These are phyloP conservation scores for Psophia crepitans DNA, from an alignment of 2,113 vertebrate genomes.

Conservation along the genomic window DNA sequence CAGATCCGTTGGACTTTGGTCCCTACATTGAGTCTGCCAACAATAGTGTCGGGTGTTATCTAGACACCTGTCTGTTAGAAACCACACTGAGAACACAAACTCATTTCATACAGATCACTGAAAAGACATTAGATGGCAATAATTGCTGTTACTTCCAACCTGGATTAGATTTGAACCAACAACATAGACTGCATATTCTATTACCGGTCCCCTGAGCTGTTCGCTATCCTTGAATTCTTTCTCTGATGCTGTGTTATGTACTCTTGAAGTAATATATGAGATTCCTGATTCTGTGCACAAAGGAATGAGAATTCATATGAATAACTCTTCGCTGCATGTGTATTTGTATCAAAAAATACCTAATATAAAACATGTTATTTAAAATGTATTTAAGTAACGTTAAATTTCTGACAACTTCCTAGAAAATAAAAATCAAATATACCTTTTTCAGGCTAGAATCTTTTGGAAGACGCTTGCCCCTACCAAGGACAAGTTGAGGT, in stretches of 20 bases:
- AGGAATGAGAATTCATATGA: neutral
- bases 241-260: neutral
- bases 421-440: neutral
- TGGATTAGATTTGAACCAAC: slow-evolving; percentile 57
- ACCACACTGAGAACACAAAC: slow-evolving; percentile 21
- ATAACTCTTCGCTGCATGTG: neutral
- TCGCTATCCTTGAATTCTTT: neutral
- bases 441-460: neutral
- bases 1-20: neutral
- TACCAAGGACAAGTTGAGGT: neutral
- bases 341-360: neutral
- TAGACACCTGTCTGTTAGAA: slow-evolving; percentile 21
- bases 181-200: slow-evolving; percentile 40
- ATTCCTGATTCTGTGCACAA: neutral
- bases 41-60: neutral
- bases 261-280: neutral
- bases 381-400: neutral
- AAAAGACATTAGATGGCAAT: slow-evolving; percentile 43
- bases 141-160: slow-evolving; percentile 45
- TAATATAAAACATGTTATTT: neutral
- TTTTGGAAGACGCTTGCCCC: neutral
- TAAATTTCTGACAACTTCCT: neutral
- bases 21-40: neutral
- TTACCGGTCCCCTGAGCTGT: slow-evolving; percentile 34
- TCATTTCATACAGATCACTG: slow-evolving; percentile 51